Base-by-base conservation (phyloP, 2,113 vertebrate genomes). In the Gadus macrocephalus region DNA sequence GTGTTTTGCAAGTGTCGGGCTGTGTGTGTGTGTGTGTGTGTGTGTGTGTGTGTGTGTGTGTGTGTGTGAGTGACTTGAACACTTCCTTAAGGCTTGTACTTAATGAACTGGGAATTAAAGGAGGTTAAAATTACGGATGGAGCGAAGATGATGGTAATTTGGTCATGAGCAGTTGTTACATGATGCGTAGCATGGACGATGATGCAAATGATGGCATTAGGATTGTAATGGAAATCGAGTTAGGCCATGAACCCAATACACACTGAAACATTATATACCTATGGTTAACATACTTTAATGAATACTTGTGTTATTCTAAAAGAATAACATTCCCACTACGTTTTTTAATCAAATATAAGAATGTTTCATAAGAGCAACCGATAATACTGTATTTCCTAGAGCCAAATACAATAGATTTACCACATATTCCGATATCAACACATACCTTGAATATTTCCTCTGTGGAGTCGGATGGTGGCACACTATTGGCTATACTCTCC, bases 361-460 rank as follows among this genome's bases (percentile, higher is more conserved):
- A 35, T 35, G 31, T 5, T 35, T 35, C 31, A 35, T 35, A 4
- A 35, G 31, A 35, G 31, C 31, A 35, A 35, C 31, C 31, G 31
- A 35, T 35, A 35, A 35, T 35, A 35, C 31, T 4, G 31, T 35
- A 35, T 7, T 16, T 55, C 16, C 5, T 14, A 15, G 53, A 55
- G 53, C 5, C 16, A 55, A 55, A 7, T 55, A 16, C 16, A 49
- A 67, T 73, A 1, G 77, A 25, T 15, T 31, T 15, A 20, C 15
- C 38, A 73, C 28, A 31, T 17, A 74, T 61, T 69, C 8, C 35
- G 38, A 60, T 70, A 22, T n/a, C 31, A 27, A 64, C 87, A 84
- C 77, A 82, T 72, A 87, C 92, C 91, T 92, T 93, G 69, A 90
- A 91, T 80, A 90, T 86, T 83, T 91, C 87, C 74, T 89, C 86